Conservation (phyloP, 2,113 vertebrate genomes). For the Semnornis frantzii region DNA sequence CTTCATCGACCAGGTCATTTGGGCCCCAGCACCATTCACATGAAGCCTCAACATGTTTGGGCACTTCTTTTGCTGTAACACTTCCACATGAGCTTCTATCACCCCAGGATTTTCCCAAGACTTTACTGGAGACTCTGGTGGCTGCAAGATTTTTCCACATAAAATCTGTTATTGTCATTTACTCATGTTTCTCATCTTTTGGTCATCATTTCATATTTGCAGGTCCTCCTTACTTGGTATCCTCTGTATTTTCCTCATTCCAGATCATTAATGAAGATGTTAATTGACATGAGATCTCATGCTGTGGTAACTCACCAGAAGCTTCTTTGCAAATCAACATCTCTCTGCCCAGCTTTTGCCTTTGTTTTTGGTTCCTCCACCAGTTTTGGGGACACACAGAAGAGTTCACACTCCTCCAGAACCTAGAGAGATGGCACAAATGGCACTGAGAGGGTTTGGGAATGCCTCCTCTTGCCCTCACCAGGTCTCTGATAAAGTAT, state of each 20-base stretch:
- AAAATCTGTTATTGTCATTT: neutral
- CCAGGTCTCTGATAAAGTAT: neutral
- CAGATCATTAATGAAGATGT: slow-evolving; percentile 9
- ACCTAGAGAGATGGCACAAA: neutral
- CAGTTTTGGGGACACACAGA: rapidly evolving
- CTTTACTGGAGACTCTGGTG: neutral
- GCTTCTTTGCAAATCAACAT: neutral
- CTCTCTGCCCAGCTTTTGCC: neutral
- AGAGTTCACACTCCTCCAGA: neutral
- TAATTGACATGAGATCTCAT: neutral
- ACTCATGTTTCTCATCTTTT: neutral
- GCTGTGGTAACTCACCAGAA: slow-evolving; percentile 13
- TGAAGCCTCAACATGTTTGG: rapidly evolving
- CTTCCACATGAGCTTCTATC: neutral
- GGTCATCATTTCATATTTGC: neutral
- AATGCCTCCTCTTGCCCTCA: neutral
- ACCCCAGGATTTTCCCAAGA: neutral
- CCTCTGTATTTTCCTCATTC: slow-evolving; percentile 32
- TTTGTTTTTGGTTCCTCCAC: neutral
- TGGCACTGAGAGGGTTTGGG: rapidly evolving
- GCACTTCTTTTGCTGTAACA: neutral
- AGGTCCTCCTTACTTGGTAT: neutral
- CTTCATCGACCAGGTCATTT: neutral
- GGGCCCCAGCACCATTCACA: neutral
- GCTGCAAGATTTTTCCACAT: neutral